These are phyloP conservation scores for Thysanoteuthis rhombus DNA, from an alignment of 2,888 invertebrate genomes.

Conservation along the genomic window DNA sequence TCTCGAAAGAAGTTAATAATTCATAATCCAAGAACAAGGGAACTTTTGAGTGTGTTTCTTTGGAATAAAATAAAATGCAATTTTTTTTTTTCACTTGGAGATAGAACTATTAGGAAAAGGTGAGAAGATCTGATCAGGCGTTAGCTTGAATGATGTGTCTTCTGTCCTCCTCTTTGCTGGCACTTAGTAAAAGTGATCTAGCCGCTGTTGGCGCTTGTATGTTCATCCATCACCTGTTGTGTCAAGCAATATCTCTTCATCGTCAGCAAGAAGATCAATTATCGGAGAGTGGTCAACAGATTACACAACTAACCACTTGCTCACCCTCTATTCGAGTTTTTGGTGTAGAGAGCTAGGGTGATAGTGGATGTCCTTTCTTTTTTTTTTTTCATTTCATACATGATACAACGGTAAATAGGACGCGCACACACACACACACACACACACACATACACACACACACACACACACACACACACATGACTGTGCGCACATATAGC, in stretches of 20 bases:
- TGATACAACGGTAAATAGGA: not conserved
- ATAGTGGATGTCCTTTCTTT: not conserved
- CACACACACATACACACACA: too few species aligned
- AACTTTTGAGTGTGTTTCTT: too few species aligned
- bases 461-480: not conserved
- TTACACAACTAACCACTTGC: not conserved
- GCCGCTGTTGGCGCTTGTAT: not conserved
- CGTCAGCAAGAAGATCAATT: not conserved
- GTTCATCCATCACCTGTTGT: not conserved
- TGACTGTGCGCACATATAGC: not conserved
- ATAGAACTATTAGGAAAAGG: not conserved
- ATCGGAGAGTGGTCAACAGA: conserved; percentile 12
- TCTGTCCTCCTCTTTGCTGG: not conserved
- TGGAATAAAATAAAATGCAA: not conserved
- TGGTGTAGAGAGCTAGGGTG: not conserved
- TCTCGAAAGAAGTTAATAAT: too few species aligned
- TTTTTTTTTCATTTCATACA: not conserved
- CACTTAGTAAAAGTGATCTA: not conserved
- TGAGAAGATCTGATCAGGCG: not conserved
- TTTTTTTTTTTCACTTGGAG: not conserved
- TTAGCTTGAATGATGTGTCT: not conserved
- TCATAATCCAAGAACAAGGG: too few species aligned
- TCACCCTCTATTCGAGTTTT: not conserved
- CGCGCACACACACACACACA: not conserved
- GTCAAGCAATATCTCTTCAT: conserved; percentile 12